These are phyloP conservation scores for Penaeus chinensis DNA, from an alignment of 1,140 invertebrate genomes.

Conservation along the genomic window DNA sequence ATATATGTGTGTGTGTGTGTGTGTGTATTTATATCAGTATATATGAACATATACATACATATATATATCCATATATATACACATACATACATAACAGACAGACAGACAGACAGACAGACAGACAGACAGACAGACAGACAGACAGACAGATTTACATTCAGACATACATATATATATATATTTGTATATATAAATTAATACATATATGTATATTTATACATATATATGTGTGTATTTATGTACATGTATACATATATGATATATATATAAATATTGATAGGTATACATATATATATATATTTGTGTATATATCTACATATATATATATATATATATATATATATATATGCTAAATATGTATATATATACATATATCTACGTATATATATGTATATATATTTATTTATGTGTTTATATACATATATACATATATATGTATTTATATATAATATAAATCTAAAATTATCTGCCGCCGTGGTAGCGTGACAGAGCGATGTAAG, in stretches of 20 bases:
- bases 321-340: conserved; percentile 21
- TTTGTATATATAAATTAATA: conserved; percentile 10
- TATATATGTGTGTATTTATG: neutral
- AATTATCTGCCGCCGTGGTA: too few species aligned
- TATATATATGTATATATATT: too few species aligned
- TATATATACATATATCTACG: too few species aligned
- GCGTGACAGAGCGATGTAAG: too few species aligned
- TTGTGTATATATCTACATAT: neutral
- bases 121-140: too few species aligned
- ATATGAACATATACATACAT: neutral
- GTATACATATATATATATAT: neutral
- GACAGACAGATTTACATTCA: too few species aligned
- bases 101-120: too few species aligned
- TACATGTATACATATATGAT: neutral
- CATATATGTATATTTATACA: neutral
- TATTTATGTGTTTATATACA: too few species aligned
- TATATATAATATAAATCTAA: too few species aligned
- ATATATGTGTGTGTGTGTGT: neutral
- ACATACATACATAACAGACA: too few species aligned
- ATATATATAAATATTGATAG: neutral
- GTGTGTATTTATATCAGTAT: neutral
- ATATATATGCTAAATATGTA: neutral
- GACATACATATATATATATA: neutral
- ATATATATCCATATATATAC: conserved; percentile 8
- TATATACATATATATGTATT: too few species aligned